Base-by-base conservation (phyloP, 2,797 vertebrate species). In the Chanos chanos region DNA sequence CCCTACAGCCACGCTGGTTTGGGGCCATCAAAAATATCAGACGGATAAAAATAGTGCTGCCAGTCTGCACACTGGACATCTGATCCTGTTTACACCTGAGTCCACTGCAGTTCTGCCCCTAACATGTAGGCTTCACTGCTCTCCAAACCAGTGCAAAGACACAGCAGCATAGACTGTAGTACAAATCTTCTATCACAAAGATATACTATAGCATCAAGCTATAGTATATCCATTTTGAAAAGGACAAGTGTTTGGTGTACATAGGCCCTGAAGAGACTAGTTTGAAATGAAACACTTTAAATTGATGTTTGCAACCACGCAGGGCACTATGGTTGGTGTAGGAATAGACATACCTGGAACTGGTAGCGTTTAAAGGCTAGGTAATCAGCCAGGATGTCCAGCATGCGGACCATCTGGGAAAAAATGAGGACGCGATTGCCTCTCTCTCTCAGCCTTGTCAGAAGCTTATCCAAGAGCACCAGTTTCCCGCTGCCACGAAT, bases 371-470 rank as follows among this genome's bases (percentile, higher is more conserved):
- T 96, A 75, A 92, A 93, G 57, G 95, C 74, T 59, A 99, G 77
- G 77, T 99, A 99, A 71, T 99, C 96, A 0, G 96, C 97, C 78
- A 99, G 80, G 78, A 99, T 97, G 81, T 99, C 97, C 91, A 99
- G 77, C 97, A 99, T 99, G 75, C 96, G 88, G 82, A 99, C 97
- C 97, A 99, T 99, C 87, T 99, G 97, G 44, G 97, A 99, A 84
- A 99, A 99, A 79, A 99, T 99, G 9, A 99, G 91, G 55, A 99
- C 97, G 31, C 97, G 79, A 87, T 98, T 99, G 19, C 97, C 97
- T 65, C 96, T 81, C 55, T 99, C 94, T 3, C 91, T 76, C 57
- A 99, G 91, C 66, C 97, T 88, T 25, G 94, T 97, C 77, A 99
- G 81, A 69, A 99, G 89, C 68, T 99, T 99, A 78, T 99, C 95